Evolutionary conservation across 2,797 vertebrate genomes (phyloP).

Genomic region (Hipposideros larvatus): DNA sequence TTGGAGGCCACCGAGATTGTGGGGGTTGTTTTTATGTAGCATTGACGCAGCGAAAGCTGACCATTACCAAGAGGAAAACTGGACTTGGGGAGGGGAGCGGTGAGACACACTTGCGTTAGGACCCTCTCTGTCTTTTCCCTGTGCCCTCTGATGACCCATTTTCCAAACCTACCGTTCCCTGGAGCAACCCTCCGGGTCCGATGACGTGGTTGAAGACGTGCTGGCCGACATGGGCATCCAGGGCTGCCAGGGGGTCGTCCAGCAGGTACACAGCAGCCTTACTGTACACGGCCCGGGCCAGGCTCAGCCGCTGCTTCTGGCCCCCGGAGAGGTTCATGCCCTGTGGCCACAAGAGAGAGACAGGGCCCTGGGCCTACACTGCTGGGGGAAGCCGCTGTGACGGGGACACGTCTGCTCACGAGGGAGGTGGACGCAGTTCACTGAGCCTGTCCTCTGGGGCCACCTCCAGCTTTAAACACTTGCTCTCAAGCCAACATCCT

Average conservation of each 20-base stretch:
- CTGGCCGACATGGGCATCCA: constrained; percentile 95
- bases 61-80: neutral
- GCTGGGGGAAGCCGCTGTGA: neutral
- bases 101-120: neutral
- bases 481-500: neutral
- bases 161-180: constrained; percentile 90
- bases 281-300: constrained; percentile 96
- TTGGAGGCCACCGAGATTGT: neutral
- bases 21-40: neutral
- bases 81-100: neutral
- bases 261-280: constrained; percentile 94
- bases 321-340: constrained; percentile 97
- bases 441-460: neutral
- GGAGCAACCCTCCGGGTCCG: constrained; percentile 94
- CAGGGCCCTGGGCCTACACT: neutral
- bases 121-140: neutral
- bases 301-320: constrained; percentile 95
- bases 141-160: neutral
- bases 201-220: constrained; percentile 96
- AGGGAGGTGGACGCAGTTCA: neutral
- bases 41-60: neutral
- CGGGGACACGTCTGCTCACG: neutral
- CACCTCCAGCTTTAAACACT: neutral
- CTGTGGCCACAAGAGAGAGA: constrained; percentile 84
- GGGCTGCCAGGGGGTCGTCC: constrained; percentile 96